A percentile compares a stretch with the other conserved stretches of the same genome.
phyloP scores from a whole-genome alignment of 2,888 invertebrate species.

The Orthosia gothica region DNA sequence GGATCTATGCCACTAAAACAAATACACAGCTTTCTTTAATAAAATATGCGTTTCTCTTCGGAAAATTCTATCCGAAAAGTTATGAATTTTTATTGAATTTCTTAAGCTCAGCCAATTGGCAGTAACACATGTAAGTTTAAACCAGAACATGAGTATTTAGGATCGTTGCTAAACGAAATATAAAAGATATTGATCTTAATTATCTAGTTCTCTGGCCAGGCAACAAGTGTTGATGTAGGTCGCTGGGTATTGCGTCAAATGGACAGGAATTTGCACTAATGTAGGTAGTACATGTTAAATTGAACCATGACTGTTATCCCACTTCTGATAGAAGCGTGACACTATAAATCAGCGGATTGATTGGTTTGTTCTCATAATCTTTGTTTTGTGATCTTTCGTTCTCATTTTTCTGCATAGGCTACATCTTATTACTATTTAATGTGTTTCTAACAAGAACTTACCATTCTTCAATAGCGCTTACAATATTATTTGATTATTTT shows the following conservation, averaged over 20 bases:
- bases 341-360: background rate
- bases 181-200: slow-evolving; percentile 73
- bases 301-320: slow-evolving; percentile 17
- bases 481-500: too few species aligned
- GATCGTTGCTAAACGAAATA: slow-evolving; percentile 69
- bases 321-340: background rate
- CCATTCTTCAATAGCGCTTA: too few species aligned
- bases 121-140: slow-evolving; percentile 37
- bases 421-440: background rate
- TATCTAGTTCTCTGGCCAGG: slow-evolving; percentile 61
- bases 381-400: background rate
- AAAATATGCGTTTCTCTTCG: background rate
- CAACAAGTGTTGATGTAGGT: slow-evolving; percentile 70
- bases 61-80: background rate
- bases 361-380: background rate
- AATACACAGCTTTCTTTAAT: background rate
- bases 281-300: slow-evolving; percentile 47
- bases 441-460: too few species aligned
- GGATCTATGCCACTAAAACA: background rate
- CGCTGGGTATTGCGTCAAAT: slow-evolving; percentile 65
- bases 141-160: slow-evolving; percentile 62
- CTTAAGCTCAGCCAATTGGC: slow-evolving; percentile 1
- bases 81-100: background rate
- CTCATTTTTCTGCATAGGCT: background rate
- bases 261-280: slow-evolving; percentile 56